Base-by-base conservation (phyloP, 2,113 vertebrate genomes). In the Hyperopisus bebe region DNA sequence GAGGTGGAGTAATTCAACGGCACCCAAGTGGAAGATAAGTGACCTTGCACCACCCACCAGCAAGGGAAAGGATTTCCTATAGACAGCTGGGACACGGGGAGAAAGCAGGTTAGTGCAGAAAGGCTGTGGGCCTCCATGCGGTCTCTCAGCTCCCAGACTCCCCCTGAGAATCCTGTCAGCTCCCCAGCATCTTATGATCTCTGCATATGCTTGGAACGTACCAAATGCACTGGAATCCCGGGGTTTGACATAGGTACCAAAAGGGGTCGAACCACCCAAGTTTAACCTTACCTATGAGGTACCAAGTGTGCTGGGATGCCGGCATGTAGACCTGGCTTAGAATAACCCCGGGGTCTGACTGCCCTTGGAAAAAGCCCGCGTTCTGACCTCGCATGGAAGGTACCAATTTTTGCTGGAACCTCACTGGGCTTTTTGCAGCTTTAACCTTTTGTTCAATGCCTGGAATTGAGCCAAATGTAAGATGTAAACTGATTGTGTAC, bases 81-180 rank as follows among this genome's bases (percentile, higher is more conserved):
- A 92, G 91, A 93, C 92, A 89, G 84, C 91, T 90, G 93, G 92
- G 93, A 90, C 91, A 93, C 93, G 39, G 82, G 82, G 87, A 93
- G 93, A 94, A 70, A 70, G 62, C n/a, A 96, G 96, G 95, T 96
- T 93, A 94, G 95, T 93, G 90, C 91, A 91, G 88, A 91, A 89
- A 89, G 87, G 77, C 19, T 62, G 27, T 80, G 88, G 87, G 88
- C 89, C 91, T 91, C 66, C 24, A 80, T 48, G 27, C 62, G 35
- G 90, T 77, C 58, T 39, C 88, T n/a, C 82, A 47, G 82, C 6
- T 19, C 5, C 15, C 39, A 47, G 21, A 84, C 82, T 84, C 44
- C 44, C 82, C 44, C 42, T 8, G 74, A 80, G 74, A 80, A 80
- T 42, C 74, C 74, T 80, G 74, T 80, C 70, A 39, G 31, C 70